Conservation (phyloP, 1,140 invertebrate species). For the Lanistes nyassanus region DNA sequence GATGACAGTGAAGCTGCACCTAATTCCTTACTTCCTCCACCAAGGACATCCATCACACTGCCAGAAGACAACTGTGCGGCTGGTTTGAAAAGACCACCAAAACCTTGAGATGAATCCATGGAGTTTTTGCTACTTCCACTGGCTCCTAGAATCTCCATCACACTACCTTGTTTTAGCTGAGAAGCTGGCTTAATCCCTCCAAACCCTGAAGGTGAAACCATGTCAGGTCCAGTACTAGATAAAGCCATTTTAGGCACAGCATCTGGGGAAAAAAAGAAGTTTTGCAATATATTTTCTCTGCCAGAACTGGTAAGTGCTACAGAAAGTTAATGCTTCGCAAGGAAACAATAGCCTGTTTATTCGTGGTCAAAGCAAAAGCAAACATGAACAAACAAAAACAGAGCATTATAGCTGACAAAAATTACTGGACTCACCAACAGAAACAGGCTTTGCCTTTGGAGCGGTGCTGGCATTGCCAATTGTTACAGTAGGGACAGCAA, state of each 20-base stretch:
- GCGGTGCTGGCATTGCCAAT: conserved; percentile 3
- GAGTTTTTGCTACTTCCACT: neutral
- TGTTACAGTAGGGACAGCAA: neutral
- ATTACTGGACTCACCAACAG: neutral
- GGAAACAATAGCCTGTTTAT: no score
- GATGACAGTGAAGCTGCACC: neutral
- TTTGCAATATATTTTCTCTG: no score
- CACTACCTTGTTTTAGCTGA: conserved; percentile 48
- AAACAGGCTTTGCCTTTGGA: conserved; percentile 28
- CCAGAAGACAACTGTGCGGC: conserved; percentile 45
- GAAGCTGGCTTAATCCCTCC: conserved; percentile 28
- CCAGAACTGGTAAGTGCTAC: no score
- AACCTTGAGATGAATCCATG: neutral
- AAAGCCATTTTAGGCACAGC: no score
- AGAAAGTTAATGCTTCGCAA: no score
- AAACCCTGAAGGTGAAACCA: neutral
- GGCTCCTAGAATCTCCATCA: conserved; percentile 59
- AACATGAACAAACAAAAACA: no score
- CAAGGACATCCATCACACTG: conserved; percentile 63
- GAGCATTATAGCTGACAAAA: no score
- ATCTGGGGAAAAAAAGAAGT: no score
- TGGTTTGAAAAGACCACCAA: conserved; percentile 22
- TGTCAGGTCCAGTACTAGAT: no score
- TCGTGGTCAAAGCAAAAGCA: no score
- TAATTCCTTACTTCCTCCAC: conserved; percentile 16